Conservation (phyloP, 2,113 vertebrate genomes). For the Oncorhynchus nerka region DNA sequence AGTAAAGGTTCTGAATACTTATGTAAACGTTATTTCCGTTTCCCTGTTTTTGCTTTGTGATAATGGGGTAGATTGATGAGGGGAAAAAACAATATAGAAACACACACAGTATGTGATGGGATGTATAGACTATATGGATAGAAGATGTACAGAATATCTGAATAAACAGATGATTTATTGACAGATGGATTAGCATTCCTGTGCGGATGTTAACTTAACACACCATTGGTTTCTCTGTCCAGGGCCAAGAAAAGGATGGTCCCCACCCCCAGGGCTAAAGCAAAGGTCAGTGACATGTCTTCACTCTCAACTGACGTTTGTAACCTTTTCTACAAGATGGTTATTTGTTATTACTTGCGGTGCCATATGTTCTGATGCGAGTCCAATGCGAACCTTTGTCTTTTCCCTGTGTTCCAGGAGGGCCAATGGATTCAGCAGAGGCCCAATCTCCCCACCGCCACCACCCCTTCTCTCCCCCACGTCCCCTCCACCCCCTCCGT, state of each 20-base stretch:
- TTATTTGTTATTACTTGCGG: not conserved
- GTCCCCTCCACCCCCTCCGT: conserved; percentile 24
- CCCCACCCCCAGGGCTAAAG: conserved; percentile 86
- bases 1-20: too few species aligned
- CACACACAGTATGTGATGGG: too few species aligned
- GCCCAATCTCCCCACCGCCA: conserved; percentile 34
- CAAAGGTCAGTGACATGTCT: conserved; percentile 77
- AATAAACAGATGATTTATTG: not conserved
- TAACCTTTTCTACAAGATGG: not conserved
- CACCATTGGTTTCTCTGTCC: conserved; percentile 11
- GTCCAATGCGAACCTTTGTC: not conserved
- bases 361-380: not conserved
- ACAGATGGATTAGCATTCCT: not conserved
- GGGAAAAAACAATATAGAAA: too few species aligned
- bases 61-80: too few species aligned
- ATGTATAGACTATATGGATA: too few species aligned
- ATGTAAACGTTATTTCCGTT: too few species aligned
- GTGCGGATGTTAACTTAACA: not conserved
- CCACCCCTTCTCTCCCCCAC: conserved; percentile 28
- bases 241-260: conserved; percentile 92
- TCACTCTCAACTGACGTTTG: not conserved
- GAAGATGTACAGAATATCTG: not conserved
- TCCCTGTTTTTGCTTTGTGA: too few species aligned
- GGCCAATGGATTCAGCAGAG: conserved; percentile 64
- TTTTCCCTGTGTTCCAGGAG: conserved; percentile 51